Evolutionary conservation across 1,140 invertebrate species (phyloP), one percentile per base, ranked within the genome.

Genomic region (Cecropterus lyciades): DNA sequence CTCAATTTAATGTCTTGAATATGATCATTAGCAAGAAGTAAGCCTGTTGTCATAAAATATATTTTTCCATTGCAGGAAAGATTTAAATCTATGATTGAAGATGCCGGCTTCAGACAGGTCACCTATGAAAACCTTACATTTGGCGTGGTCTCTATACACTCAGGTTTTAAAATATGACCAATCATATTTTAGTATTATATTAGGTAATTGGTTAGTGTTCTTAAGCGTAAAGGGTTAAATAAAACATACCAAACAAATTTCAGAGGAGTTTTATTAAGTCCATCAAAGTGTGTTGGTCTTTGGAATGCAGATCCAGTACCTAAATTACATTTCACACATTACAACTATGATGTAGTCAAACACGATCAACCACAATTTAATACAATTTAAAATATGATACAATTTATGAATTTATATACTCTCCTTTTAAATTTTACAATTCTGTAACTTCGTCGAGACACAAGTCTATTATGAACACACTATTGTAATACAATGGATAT

Each of bases 101-200:
- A 95, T 49, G 96, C 97, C 46, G 98, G 98, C 17, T 99, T 99
- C 82, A 93, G 95, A 55, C 93, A 95, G 79, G 98, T 98, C 0
- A 94, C 93, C 0, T 98, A 98, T 89, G 96, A 98, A 92, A 99
- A 99, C 93, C 92, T 99, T 27, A 96, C 95, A 9, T 96, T 97
- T 86, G 99, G 98, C 43, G 93, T 98, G 3, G 96, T 97, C 60
- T 96, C 98, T 27, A 98, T 99, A 82, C 98, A 99, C 92, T 98
- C 97, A 16, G 98, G 98, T 40, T 99, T 98, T 84, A 99, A 99
- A 93, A 83, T 91, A 52, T 91, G 83, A 67, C 20, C 1, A 24
- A 3, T 16, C 8, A n/a, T 40, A 9, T 40, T n/a, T 40, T n/a
- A 40, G 20, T 24, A 24, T 24, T n/a, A 13, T 40, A n/a, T 2